Evolutionary conservation across 2,888 invertebrate species (phyloP), one percentile per base, ranked within the genome.

Genomic region (Watsonalla binaria): DNA sequence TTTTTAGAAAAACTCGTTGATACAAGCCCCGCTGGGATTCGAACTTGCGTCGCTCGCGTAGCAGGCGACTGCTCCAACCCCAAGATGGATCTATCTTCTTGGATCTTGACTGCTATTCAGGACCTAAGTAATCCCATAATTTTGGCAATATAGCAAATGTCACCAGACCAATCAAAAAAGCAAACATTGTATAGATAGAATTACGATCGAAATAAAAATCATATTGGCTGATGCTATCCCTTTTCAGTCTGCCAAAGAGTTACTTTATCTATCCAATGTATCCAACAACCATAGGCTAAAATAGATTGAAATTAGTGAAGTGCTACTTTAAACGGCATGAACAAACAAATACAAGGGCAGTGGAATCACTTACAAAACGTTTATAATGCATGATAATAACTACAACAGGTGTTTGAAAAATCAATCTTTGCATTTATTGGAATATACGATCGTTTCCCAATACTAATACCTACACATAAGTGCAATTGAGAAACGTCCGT

Each of bases 241-340:
- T 7, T 45, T 47, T 57, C 62, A 58, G 65, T 60, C 54, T 46
- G 57, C 42, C 14, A 57, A n/a, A n/a, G n/a, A n/a, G 46, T 55
- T 56, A 56, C 55, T 5, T 0, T 37, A 8, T 11, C 11, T 11
- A 8, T 8, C 42, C 11, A 42, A 42, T 11, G 5, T 42, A 11
- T 11, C 11, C 9, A 46, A 8, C 9, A 11, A 47, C 33, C 5
- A 11, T 33, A 33, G 47, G 11, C 24, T n/a, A 47, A 11, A 33
- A 33, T 33, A 33, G 11, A 42, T 8, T 24, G 24, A 24, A 11
- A 42, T 42, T 11, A 11, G 42, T 11, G 11, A 11, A 4, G 2
- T 42, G 9, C 42, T 11, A 42, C 42, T 42, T 11, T 11, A 42
- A 42, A 42, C 11, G 11, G 42, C 11, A 42, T 11, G 11, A 5